These are phyloP conservation scores for Kryptolebias ocellatus DNA, from an alignment of 2,797 vertebrate genomes.

Conservation along the genomic window DNA sequence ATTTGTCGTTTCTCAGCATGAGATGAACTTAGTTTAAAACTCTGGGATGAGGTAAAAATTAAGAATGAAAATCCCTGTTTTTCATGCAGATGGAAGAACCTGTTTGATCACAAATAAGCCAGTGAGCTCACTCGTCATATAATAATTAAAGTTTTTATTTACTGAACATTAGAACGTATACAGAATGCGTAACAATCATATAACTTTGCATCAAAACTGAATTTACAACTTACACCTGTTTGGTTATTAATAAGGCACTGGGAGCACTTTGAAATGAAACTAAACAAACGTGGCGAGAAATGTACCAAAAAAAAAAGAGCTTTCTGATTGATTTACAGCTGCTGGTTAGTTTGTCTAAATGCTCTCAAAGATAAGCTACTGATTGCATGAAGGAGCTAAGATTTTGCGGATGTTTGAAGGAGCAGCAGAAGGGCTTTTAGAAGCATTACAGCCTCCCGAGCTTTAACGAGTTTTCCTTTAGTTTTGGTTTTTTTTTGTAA, in stretches of 20 bases:
- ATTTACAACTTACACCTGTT: constrained; percentile 69
- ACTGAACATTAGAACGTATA: constrained; percentile 69
- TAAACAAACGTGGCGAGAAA: background rate
- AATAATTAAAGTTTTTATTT: constrained; percentile 47
- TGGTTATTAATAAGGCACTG: constrained; percentile 79
- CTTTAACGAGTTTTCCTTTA: background rate
- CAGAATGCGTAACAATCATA: constrained; percentile 58
- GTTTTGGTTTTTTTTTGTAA: constrained; percentile 41
- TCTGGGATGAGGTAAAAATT: background rate
- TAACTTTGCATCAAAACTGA: constrained; percentile 67
- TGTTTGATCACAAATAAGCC: background rate
- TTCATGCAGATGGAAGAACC: background rate
- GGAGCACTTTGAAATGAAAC: constrained; percentile 48
- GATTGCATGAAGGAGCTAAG: constrained; percentile 21
- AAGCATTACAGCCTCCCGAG: constrained; percentile 29
- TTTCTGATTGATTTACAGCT: constrained; percentile 35
- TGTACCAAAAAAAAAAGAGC: constrained; percentile 19
- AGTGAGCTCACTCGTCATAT: background rate
- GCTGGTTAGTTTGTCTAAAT: constrained; percentile 42
- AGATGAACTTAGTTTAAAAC: no score
- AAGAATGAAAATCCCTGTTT: background rate
- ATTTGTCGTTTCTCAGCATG: no score
- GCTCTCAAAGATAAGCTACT: constrained; percentile 39
- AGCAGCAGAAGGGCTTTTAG: constrained; percentile 46
- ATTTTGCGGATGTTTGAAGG: constrained; percentile 19